Evolutionary conservation across 37 sponge, comb jelly and placozoan species (phyloP), one percentile per base, ranked within the genome.

Genomic region (Hormiphora californensis): DNA sequence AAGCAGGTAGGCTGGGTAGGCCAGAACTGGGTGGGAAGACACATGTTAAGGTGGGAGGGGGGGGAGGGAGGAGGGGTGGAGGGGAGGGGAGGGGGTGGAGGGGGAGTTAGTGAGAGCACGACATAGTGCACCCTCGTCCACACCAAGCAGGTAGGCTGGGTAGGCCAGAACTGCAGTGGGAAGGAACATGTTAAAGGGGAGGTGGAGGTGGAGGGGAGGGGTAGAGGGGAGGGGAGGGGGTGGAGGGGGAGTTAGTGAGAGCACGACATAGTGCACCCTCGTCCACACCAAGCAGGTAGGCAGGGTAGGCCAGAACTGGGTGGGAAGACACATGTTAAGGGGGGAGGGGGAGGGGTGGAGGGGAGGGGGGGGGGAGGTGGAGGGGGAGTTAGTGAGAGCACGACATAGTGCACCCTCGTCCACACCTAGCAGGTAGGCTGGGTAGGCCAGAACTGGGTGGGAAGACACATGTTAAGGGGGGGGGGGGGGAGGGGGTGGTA

Each of bases 281-380:
- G 0, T 92, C 91, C 55, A 96, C 93, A 41, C 94, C 93, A 32
- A 96, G 86, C 30, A 96, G 89, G 63, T 88, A 96, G 7, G 92
- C 92, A 0, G 97, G 97, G 65, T 94, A 96, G 86, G 92, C 92
- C 25, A 96, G 89, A 54, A 96, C 97, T 96, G 69, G 12, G 86
- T 3, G 9, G 67, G n/a, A n/a, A n/a, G n/a, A n/a, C n/a, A n/a
- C n/a, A n/a, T n/a, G n/a, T n/a, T n/a, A n/a, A n/a, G n/a, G n/a
- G n/a, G n/a, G n/a, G n/a, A n/a, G n/a, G n/a, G n/a, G n/a, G n/a
- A n/a, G n/a, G n/a, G n/a, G n/a, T n/a, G n/a, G n/a, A n/a, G n/a
- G n/a, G n/a, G n/a, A n/a, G n/a, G n/a, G n/a, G n/a, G n/a, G n/a
- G n/a, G n/a, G n/a, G n/a, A n/a, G n/a, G n/a, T n/a, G n/a, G n/a